Conservation (phyloP, 2,888 invertebrate genomes). For the Drosophila macrospina region DNA sequence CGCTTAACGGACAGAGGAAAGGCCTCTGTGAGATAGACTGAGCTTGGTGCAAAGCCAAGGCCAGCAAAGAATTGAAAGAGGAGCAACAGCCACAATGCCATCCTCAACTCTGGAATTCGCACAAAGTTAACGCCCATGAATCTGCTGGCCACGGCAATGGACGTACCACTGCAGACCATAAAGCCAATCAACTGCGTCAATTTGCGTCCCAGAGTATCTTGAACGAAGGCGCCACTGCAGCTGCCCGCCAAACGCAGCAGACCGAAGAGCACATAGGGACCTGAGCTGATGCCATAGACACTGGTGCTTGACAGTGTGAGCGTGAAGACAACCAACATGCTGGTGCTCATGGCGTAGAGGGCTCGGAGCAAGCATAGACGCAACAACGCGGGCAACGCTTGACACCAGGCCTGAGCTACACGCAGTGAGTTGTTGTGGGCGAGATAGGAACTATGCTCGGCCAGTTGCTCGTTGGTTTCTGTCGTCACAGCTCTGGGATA, state of each 20-base stretch:
- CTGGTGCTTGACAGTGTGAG: constrained; percentile 56
- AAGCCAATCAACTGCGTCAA: constrained; percentile 66
- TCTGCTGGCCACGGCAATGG: constrained; percentile 71
- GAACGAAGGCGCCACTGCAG: constrained; percentile 51
- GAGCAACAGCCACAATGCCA: constrained; percentile 68
- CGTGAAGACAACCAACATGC: constrained; percentile 61
- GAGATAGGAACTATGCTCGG: constrained; percentile 74
- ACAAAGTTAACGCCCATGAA: constrained; percentile 49
- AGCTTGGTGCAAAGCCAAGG: constrained; percentile 70
- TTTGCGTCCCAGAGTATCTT: constrained; percentile 77
- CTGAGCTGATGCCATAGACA: constrained; percentile 65
- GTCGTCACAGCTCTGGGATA: constrained; percentile 44
- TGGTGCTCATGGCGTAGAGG: constrained; percentile 70
- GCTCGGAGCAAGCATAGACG: constrained; percentile 76
- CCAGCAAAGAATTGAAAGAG: constrained; percentile 74
- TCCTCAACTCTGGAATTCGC: constrained; percentile 34
- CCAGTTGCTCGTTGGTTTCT: constrained; percentile 70
- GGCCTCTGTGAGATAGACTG: constrained; percentile 80
- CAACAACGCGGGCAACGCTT: constrained; percentile 72
- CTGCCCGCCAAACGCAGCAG: constrained; percentile 69
- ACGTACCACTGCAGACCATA: constrained; percentile 60
- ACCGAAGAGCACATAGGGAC: constrained; percentile 69
- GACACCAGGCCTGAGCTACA: constrained; percentile 38
- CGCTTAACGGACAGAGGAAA: constrained; percentile 79
- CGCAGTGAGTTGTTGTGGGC: constrained; percentile 56